Evolutionary conservation across 2,888 invertebrate species (phyloP).

Genomic region (Bugulina stolonifera): DNA sequence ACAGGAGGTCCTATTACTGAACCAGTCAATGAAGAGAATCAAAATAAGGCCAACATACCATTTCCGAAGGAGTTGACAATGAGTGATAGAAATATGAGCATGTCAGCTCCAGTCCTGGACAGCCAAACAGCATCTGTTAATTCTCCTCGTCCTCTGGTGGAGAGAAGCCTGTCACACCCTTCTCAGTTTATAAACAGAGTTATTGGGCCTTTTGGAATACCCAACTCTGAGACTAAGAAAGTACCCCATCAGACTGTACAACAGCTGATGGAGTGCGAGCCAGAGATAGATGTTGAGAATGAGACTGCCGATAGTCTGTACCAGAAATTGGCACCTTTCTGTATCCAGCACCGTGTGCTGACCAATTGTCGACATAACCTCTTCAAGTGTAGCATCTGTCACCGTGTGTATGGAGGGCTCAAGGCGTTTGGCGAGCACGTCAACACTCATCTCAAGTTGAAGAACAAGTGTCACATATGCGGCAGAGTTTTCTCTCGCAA

Average conservation of each 20-base stretch:
- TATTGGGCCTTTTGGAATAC: not conserved
- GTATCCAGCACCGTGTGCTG: not conserved
- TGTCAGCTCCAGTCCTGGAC: not conserved
- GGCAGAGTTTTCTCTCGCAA: slow-evolving; percentile 47
- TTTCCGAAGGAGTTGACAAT: not conserved
- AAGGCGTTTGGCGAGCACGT: slow-evolving; percentile 38
- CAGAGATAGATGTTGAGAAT: slow-evolving; percentile 1
- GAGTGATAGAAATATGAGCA: not conserved
- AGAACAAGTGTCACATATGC: slow-evolving; percentile 44
- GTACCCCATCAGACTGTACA: not conserved
- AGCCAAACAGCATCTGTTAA: not conserved
- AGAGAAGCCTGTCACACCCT: slow-evolving; percentile 9
- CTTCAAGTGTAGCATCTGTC: slow-evolving; percentile 39
- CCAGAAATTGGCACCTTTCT: not conserved
- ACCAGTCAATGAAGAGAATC: not conserved
- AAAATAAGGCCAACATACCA: not conserved
- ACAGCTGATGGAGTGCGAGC: not conserved
- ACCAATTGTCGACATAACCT: slow-evolving; percentile 30
- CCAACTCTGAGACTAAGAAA: not conserved
- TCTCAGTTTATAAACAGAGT: not conserved
- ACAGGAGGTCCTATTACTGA: not conserved
- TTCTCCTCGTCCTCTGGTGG: not conserved
- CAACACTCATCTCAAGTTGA: slow-evolving; percentile 34
- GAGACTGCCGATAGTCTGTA: not conserved
- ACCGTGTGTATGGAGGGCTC: slow-evolving; percentile 34